phyloP scores from a whole-genome alignment of 2,888 invertebrate genomes.

The Nomada flava region DNA sequence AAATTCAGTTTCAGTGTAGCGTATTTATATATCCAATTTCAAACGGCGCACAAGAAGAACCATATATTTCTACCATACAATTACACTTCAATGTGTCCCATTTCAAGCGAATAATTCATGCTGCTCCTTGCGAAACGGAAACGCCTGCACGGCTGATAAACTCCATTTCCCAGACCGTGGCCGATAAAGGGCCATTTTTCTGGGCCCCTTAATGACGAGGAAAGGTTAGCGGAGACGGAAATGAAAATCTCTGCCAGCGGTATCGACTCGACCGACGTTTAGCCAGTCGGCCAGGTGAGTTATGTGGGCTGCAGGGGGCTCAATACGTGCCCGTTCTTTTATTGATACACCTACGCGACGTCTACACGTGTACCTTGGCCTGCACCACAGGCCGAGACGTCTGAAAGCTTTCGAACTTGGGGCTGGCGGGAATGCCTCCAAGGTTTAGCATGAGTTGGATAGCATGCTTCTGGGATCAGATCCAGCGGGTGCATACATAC shows the following conservation, averaged over 20 bases:
- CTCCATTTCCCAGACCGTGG: constrained; percentile 43
- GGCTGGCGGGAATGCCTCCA: constrained; percentile 9
- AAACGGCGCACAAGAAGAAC: background rate
- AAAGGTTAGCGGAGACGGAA: constrained; percentile 47
- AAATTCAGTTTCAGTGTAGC: too few relatives aligned
- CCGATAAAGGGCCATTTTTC: constrained; percentile 58
- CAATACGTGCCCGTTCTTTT: constrained; percentile 16
- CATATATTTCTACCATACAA: background rate
- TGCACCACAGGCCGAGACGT: constrained; percentile 4
- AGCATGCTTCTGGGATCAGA: constrained; percentile 6
- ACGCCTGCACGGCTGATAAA: constrained; percentile 44
- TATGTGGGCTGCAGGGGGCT: constrained; percentile 11
- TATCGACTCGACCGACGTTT: constrained; percentile 40
- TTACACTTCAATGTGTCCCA: background rate
- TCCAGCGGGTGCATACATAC: background rate
- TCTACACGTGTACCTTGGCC: constrained; percentile 6
- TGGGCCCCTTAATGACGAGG: constrained; percentile 52
- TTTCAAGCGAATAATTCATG: constrained; percentile 22
- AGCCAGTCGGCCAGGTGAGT: constrained; percentile 20
- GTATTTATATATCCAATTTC: background rate
- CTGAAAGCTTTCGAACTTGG: constrained; percentile 24
- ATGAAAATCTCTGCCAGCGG: constrained; percentile 60
- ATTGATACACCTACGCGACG: constrained; percentile 13
- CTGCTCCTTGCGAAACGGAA: constrained; percentile 4
- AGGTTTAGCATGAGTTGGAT: constrained; percentile 12